Evolutionary conservation across 2,797 vertebrate species (phyloP).

Genomic region (Gastrophryne carolinensis): DNA sequence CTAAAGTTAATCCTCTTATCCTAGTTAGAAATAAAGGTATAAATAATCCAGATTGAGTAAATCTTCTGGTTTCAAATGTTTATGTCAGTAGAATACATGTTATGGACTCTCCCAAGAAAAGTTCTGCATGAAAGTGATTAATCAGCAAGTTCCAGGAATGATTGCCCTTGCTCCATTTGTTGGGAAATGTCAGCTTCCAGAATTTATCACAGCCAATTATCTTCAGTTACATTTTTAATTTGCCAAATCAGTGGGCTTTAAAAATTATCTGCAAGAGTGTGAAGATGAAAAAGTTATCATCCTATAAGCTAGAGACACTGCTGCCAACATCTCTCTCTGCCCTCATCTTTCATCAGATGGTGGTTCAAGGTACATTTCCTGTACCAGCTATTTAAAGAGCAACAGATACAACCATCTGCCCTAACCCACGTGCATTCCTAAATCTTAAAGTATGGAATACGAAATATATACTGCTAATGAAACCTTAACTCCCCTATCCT

Average conservation of each 20-base stretch:
- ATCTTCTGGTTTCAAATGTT: too few relatives aligned
- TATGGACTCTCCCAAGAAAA: background rate
- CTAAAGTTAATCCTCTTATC: too few relatives aligned
- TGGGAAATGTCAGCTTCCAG: slow-evolving; percentile 28
- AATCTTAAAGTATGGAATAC: too few relatives aligned
- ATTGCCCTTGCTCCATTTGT: slow-evolving; percentile 46
- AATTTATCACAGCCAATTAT: slow-evolving; percentile 43
- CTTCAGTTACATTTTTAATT: slow-evolving; percentile 34
- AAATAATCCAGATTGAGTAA: too few relatives aligned
- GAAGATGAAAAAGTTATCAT: background rate
- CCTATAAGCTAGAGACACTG: slow-evolving; percentile 11
- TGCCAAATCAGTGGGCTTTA: slow-evolving; percentile 44
- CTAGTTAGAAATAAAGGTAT: too few relatives aligned
- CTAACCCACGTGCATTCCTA: too few relatives aligned
- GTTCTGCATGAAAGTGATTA: slow-evolving; percentile 41
- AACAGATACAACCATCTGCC: too few relatives aligned
- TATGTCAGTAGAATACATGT: too few relatives aligned
- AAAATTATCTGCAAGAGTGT: slow-evolving; percentile 17
- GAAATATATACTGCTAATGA: too few relatives aligned
- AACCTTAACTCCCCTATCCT: too few relatives aligned
- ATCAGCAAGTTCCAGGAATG: slow-evolving; percentile 57
- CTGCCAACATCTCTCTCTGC: slow-evolving; percentile 37
- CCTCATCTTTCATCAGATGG: slow-evolving; percentile 54
- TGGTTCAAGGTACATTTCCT: background rate
- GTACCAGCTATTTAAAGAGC: background rate